Evolutionary conservation across 2,797 vertebrate genomes (phyloP).

Genomic region (Sebastes nivosus): DNA sequence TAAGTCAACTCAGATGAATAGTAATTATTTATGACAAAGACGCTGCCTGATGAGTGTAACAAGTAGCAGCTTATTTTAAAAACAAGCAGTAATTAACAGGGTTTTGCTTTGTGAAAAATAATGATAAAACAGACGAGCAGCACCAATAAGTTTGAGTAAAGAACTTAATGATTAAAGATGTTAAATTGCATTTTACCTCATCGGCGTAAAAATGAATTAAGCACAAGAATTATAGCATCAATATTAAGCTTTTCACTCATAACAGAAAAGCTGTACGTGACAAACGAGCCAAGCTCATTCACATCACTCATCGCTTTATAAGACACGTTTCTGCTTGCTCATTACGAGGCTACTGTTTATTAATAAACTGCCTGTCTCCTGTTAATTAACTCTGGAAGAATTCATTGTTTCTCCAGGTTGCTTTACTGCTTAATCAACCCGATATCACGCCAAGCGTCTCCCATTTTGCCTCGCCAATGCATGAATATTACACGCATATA

Average conservation of each 20-base stretch:
- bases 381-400: not conserved
- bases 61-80: not conserved
- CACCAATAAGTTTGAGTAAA: not conserved
- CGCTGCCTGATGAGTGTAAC: not conserved
- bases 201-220: not conserved
- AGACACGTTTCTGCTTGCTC: not conserved
- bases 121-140: constrained; percentile 11
- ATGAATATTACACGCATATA: too few species aligned
- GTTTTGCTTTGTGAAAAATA: not conserved
- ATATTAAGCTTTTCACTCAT: not conserved
- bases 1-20: not conserved
- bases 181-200: not conserved
- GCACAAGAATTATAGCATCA: not conserved
- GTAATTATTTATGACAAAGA: not conserved
- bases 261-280: not conserved
- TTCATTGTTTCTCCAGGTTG: not conserved
- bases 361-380: not conserved
- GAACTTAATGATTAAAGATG: constrained; percentile 11
- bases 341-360: not conserved
- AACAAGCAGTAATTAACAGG: constrained; percentile 1
- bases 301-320: not conserved
- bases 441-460: too few species aligned
- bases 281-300: not conserved
- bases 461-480: too few species aligned
- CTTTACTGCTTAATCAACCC: not conserved